A percentile compares a stretch with the other conserved stretches of the same genome.
These are phyloP conservation scores for Phoeniculus purpureus DNA, from an alignment of 2,797 vertebrate genomes.

Conservation along the genomic window DNA sequence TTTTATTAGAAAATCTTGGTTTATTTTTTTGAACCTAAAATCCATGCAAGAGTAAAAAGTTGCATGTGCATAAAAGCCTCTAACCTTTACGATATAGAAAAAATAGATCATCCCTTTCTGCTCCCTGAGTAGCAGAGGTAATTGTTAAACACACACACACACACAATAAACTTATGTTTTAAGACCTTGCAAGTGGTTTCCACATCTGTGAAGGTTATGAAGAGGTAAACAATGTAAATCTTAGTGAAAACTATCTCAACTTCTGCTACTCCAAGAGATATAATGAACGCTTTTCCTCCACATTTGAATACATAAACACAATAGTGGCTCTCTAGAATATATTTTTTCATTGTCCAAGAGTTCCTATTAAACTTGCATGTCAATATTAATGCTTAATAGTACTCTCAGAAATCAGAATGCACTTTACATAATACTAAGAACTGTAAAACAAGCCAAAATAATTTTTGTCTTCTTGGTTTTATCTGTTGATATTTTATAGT, in stretches of 20 bases:
- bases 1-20: not conserved
- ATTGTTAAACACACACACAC: not conserved
- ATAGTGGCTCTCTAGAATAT: not conserved
- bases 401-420: not conserved
- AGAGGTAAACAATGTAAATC: not conserved
- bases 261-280: not conserved
- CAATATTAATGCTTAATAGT: not conserved
- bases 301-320: not conserved
- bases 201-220: not conserved
- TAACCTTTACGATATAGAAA: not conserved
- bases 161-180: not conserved
- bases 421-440: not conserved
- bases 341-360: not conserved
- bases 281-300: not conserved
- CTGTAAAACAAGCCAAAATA: not conserved
- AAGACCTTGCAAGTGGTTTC: not conserved
- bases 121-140: not conserved
- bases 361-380: not conserved
- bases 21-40: not conserved
- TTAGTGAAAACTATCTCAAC: not conserved
- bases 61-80: not conserved
- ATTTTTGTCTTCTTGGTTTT: slow-evolving; percentile 17
- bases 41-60: not conserved
- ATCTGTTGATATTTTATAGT: slow-evolving; percentile 23
- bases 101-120: not conserved